Conservation (phyloP, 2,113 vertebrate species). For the Otis tarda region DNA sequence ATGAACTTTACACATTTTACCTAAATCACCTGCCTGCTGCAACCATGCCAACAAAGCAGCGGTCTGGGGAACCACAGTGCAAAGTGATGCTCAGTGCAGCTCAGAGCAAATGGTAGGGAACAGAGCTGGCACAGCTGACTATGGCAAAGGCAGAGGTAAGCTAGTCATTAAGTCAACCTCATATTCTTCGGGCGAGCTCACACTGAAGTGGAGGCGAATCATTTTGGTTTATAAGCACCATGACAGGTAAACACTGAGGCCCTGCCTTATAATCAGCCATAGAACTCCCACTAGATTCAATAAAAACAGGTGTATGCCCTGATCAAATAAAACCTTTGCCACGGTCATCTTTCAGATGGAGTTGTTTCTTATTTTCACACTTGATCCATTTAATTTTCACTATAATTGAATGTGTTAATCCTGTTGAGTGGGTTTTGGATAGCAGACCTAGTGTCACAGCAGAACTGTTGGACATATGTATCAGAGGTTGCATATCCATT, state of each 20-base stretch:
- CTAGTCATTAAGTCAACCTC: neutral
- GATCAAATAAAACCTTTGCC: neutral
- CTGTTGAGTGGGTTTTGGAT: neutral
- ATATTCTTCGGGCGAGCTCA: neutral
- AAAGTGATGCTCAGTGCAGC: neutral
- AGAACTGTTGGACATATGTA: neutral
- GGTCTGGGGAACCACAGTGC: neutral
- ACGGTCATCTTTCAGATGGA: neutral
- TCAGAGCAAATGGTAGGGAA: neutral
- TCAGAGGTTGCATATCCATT: neutral
- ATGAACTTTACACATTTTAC: neutral
- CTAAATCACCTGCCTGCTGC: neutral
- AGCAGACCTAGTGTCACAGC: neutral
- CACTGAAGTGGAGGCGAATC: neutral
- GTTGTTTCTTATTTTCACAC: neutral
- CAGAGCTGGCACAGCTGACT: neutral
- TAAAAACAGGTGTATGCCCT: neutral
- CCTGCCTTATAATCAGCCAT: neutral
- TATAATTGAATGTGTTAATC: neutral
- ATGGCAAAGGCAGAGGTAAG: neutral
- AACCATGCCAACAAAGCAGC: neutral
- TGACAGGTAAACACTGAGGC: neutral
- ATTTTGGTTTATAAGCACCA: neutral
- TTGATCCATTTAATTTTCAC: neutral
- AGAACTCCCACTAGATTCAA: neutral